phyloP scores from a whole-genome alignment of 2,113 vertebrate genomes.

The Eurypyga helias region DNA sequence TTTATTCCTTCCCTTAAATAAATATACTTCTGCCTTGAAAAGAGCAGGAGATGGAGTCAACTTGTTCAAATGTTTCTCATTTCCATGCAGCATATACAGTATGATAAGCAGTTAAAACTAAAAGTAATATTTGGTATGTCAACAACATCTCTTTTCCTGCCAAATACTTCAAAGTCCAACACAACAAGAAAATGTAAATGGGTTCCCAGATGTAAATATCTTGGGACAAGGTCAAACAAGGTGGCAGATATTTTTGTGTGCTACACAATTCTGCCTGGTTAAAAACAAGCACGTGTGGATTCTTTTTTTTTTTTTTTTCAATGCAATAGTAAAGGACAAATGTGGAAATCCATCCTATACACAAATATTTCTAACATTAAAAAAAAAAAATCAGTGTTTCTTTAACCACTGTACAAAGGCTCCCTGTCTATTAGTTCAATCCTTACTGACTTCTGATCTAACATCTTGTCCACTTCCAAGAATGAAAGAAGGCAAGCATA shows the following conservation, averaged over 20 bases:
- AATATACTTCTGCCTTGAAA: slow-evolving; percentile 29
- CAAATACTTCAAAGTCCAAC: slow-evolving; percentile 66
- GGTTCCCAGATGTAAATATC: slow-evolving; percentile 69
- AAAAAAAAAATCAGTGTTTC: slow-evolving; percentile 15
- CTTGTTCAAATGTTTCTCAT: slow-evolving; percentile 49
- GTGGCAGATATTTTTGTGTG: slow-evolving; percentile 65
- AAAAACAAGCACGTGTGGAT: slow-evolving; percentile 69
- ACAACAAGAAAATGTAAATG: slow-evolving; percentile 65
- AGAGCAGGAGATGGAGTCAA: slow-evolving; percentile 17
- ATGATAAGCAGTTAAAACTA: slow-evolving; percentile 57
- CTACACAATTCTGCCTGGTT: slow-evolving; percentile 15
- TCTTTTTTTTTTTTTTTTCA: slow-evolving; percentile 46
- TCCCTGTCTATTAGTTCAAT: neutral
- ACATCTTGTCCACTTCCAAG: neutral
- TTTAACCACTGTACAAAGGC: slow-evolving; percentile 32
- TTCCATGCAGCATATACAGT: slow-evolving; percentile 23
- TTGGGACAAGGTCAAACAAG: slow-evolving; percentile 74
- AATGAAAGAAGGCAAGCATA: neutral
- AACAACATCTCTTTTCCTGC: slow-evolving; percentile 64
- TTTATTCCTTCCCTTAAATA: slow-evolving; percentile 22
- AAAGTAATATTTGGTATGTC: slow-evolving; percentile 65
- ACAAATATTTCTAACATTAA: slow-evolving; percentile 25
- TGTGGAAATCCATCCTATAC: slow-evolving; percentile 4
- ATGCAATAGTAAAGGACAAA: slow-evolving; percentile 63
- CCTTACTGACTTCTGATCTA: neutral